phyloP scores from a whole-genome alignment of 2,113 vertebrate genomes.

The Sisor rabdophorus region DNA sequence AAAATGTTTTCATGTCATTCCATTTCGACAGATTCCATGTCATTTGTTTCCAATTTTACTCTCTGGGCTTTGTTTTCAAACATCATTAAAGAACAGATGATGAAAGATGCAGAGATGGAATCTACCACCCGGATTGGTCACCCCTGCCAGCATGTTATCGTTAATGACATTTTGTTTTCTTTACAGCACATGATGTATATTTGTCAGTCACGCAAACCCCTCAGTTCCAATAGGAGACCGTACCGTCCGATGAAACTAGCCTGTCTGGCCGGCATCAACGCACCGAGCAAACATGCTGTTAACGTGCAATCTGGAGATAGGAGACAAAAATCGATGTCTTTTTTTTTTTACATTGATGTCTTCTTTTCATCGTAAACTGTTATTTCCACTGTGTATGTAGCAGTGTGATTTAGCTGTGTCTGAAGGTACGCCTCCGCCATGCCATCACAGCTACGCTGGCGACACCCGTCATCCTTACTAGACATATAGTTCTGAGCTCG shows the following conservation, averaged over 20 bases:
- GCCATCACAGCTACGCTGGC: not conserved
- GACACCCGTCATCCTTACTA: not conserved
- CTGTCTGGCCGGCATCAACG: not conserved
- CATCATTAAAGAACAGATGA: not conserved
- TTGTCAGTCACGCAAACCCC: not conserved
- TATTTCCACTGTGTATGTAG: not conserved
- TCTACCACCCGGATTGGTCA: not conserved
- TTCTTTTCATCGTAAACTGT: not conserved
- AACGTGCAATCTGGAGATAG: not conserved
- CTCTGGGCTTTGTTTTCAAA: conserved; percentile 6
- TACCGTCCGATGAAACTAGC: not conserved
- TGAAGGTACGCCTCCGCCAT: not conserved
- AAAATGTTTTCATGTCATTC: not conserved
- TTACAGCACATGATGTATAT: not conserved
- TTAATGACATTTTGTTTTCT: conserved; percentile 1
- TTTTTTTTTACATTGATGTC: too few species aligned
- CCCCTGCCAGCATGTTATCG: not conserved
- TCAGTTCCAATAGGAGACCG: not conserved
- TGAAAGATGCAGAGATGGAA: conserved; percentile 10
- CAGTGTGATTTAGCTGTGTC: conserved; percentile 3
- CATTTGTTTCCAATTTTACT: not conserved
- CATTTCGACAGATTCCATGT: not conserved
- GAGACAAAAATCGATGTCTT: not conserved
- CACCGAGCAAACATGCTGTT: not conserved
- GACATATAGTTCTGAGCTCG: conserved; percentile 10